These are phyloP conservation scores for Saturnia japonica DNA, from an alignment of 2,888 invertebrate genomes.

Conservation along the genomic window DNA sequence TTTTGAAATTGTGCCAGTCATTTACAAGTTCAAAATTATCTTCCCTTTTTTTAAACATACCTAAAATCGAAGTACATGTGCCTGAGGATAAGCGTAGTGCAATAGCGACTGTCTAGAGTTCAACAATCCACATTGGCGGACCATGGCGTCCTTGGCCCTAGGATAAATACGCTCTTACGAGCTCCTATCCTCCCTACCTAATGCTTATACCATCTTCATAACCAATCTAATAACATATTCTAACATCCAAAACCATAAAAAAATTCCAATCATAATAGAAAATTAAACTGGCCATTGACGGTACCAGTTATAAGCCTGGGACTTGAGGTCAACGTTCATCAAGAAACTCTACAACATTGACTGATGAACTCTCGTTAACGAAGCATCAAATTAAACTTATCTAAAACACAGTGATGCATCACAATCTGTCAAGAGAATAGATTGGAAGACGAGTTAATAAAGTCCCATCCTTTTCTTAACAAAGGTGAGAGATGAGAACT, in stretches of 20 bases:
- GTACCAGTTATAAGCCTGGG: neutral
- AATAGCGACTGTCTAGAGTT: no score
- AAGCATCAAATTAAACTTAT: slow-evolving; percentile 31
- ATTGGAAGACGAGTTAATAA: slow-evolving; percentile 12
- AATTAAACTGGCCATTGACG: neutral
- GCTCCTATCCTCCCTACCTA: neutral
- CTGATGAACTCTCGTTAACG: slow-evolving; percentile 25
- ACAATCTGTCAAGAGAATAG: slow-evolving; percentile 16
- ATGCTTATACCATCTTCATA: neutral
- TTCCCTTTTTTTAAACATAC: no score
- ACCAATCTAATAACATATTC: no score
- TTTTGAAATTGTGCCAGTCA: no score
- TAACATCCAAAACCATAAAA: neutral
- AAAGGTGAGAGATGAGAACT: neutral
- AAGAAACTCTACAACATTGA: slow-evolving; percentile 21
- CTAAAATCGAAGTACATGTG: no score
- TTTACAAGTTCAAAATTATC: no score
- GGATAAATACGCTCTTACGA: no score
- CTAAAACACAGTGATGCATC: slow-evolving; percentile 22
- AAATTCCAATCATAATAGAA: neutral
- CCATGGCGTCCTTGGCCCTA: no score
- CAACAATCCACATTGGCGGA: no score
- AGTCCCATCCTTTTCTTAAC: slow-evolving; percentile 6
- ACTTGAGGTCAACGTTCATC: neutral
- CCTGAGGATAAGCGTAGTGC: no score